phyloP scores from a whole-genome alignment of 2,113 vertebrate genomes.

The Protomyctophum bolini region DNA sequence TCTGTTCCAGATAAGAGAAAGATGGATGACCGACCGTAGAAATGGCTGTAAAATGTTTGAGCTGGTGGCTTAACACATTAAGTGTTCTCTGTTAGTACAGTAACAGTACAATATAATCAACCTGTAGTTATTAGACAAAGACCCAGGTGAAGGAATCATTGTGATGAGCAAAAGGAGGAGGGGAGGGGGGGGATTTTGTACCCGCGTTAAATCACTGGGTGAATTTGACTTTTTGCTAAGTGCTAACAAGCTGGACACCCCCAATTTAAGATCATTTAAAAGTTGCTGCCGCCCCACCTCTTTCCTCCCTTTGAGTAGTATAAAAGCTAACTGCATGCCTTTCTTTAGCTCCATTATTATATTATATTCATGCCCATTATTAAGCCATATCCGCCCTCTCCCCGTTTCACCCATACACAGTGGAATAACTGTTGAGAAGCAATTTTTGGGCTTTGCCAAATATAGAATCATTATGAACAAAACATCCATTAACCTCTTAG shows the following conservation, averaged over 20 bases:
- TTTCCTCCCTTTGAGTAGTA: constrained; percentile 1
- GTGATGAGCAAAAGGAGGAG: constrained; percentile 4
- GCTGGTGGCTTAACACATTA: constrained; percentile 20
- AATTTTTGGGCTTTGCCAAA: constrained; percentile 4
- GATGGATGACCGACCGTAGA: constrained; percentile 15
- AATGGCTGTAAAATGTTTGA: constrained; percentile 48
- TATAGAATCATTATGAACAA: background rate
- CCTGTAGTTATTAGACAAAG: constrained; percentile 20
- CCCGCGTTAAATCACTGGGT: constrained; percentile 30
- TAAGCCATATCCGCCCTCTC: constrained; percentile 2
- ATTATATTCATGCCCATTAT: constrained; percentile 10
- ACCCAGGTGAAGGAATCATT: constrained; percentile 22
- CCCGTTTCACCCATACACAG: constrained; percentile 53
- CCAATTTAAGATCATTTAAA: constrained; percentile 42
- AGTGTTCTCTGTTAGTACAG: constrained; percentile 27
- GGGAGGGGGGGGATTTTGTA: constrained; percentile 2
- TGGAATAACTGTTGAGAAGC: constrained; percentile 59
- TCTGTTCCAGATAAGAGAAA: constrained; percentile 11
- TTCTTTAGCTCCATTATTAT: background rate
- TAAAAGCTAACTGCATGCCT: constrained; percentile 5
- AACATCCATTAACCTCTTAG: too few species aligned
- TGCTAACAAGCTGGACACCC: constrained; percentile 46
- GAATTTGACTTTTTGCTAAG: constrained; percentile 37
- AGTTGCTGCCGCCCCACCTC: constrained; percentile 14
- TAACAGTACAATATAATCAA: constrained; percentile 22